These are phyloP conservation scores for Trypoxylus dichotomus DNA, from an alignment of 1,140 invertebrate genomes.

Conservation along the genomic window DNA sequence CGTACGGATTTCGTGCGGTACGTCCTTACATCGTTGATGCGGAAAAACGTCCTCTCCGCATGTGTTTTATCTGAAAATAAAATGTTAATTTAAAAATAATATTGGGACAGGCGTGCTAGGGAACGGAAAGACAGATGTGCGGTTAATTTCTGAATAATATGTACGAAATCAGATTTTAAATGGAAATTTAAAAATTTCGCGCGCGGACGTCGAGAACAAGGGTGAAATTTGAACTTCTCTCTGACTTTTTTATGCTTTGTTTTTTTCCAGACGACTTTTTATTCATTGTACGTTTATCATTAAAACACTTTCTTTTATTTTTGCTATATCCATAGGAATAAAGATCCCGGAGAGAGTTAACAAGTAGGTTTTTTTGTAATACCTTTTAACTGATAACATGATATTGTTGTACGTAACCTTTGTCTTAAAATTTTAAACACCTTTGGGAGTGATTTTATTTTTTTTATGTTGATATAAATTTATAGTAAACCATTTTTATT, in stretches of 20 bases:
- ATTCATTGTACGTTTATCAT: no score
- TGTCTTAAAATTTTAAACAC: no score
- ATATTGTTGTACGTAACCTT: no score
- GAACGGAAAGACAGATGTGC: neutral
- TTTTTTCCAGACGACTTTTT: no score
- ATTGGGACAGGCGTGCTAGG: neutral
- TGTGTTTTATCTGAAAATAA: constrained; percentile 18
- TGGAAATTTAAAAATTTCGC: neutral
- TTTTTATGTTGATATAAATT: no score
- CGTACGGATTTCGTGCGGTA: neutral
- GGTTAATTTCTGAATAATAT: neutral
- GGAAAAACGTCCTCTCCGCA: neutral
- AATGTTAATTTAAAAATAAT: constrained; percentile 14
- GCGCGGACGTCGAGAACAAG: neutral
- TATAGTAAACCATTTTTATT: no score
- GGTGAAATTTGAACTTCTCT: neutral
- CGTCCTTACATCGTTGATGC: neutral
- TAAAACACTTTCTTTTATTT: no score
- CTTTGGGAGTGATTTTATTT: no score
- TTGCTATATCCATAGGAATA: no score
- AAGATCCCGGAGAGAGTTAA: no score
- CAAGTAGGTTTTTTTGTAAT: no score
- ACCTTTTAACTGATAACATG: no score
- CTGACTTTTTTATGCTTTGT: neutral
- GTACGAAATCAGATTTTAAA: neutral